A percentile compares a stretch with the other conserved stretches of the same genome.
phyloP scores from a whole-genome alignment of 2,888 invertebrate species.

The Dioctria rufipes region DNA sequence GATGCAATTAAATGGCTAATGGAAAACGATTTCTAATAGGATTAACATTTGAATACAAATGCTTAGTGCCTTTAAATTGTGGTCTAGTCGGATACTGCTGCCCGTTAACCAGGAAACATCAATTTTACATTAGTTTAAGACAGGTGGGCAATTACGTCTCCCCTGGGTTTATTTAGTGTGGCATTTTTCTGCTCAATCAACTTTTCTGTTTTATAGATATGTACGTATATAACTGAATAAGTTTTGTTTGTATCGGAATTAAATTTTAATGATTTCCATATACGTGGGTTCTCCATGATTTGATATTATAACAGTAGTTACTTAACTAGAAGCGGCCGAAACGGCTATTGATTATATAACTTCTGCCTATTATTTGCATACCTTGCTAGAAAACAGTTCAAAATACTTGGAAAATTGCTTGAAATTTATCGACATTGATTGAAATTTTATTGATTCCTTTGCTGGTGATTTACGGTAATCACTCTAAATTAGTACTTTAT shows the following conservation, averaged over 20 bases:
- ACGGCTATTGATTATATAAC: slow-evolving; percentile 20
- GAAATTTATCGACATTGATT: slow-evolving; percentile 21
- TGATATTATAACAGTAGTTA: slow-evolving; percentile 21
- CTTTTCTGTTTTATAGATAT: background rate
- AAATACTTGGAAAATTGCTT: slow-evolving; percentile 19
- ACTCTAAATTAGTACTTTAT: background rate
- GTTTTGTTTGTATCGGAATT: background rate
- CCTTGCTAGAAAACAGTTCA: slow-evolving; percentile 10
- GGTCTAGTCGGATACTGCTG: background rate
- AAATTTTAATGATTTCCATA: slow-evolving; percentile 37
- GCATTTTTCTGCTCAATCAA: slow-evolving; percentile 13
- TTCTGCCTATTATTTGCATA: slow-evolving; percentile 34
- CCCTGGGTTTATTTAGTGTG: slow-evolving; percentile 10
- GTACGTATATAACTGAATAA: too few relatives aligned
- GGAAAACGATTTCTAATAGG: slow-evolving; percentile 17
- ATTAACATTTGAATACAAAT: slow-evolving; percentile 14
- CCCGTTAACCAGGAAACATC: slow-evolving; percentile 33
- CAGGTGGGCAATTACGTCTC: slow-evolving; percentile 32
- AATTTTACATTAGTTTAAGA: slow-evolving; percentile 34
- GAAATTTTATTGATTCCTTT: slow-evolving; percentile 19
- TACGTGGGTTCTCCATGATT: slow-evolving; percentile 31
- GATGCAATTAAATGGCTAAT: slow-evolving; percentile 14
- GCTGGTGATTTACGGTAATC: slow-evolving; percentile 23
- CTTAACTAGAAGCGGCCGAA: slow-evolving; percentile 16
- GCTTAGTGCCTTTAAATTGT: background rate